Base-by-base conservation (phyloP, 2,888 invertebrate genomes). In the Chaetogeoica ovagalla region DNA sequence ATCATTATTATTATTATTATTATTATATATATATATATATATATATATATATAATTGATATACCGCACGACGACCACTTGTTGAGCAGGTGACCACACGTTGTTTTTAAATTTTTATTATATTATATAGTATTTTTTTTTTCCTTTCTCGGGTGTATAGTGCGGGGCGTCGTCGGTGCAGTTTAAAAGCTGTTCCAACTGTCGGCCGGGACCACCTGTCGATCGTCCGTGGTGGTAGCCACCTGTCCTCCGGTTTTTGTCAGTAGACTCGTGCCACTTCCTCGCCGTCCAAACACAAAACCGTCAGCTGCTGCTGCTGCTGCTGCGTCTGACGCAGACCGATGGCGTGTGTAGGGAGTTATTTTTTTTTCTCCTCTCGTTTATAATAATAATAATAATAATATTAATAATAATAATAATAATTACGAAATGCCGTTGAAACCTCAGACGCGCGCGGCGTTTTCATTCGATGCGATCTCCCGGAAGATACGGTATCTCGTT, bases 171-270 rank as follows among this genome's bases (percentile, higher is more conserved):
- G 63, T 30, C 1, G 30, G 79, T 63, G 30, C 30, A 30, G 71
- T 79, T 79, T 71, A 71, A 79, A 79, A 79, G 79, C 79, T 79
- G 79, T 63, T 79, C 79, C 79, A 79, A 79, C 79, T 71, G 71
- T 71, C 63, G 63, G 71, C 65, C 63, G 57, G 57, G 79, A 71
- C 71, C 79, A 71, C 70, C 79, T 71, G 70, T 71, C 71, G 71
- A 65, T 57, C 63, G 71, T 39, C 57, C 70, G 79, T 30, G 71
- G 52, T 66, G 71, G 52, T 66, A 55, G 79, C 82, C 77, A 71
- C 79, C 81, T 72, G 79, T 75, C 73, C 69, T 48, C 63, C 60
- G 8, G 52, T 52, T 71, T 63, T 63, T 71, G 79, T 79, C 79
- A 79, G 71, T 43, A 71, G 79, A 79, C 79, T 79, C 79, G 79